Evolutionary conservation across 2,888 invertebrate species (phyloP).

Genomic region (Trisateles emortualis): DNA sequence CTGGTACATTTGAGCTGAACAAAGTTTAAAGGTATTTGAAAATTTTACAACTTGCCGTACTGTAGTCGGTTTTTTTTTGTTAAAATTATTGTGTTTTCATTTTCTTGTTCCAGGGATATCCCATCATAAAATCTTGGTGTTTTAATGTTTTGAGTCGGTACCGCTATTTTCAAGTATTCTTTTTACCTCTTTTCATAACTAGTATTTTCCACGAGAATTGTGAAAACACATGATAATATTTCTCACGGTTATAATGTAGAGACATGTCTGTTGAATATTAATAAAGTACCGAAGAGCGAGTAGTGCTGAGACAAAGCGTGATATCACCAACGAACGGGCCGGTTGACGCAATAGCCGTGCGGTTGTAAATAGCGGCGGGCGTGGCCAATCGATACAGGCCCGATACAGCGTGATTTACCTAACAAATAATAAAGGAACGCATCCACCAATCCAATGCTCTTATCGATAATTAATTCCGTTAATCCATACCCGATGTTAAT

Average conservation of each 20-base stretch:
- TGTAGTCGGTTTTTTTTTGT: too few relatives aligned
- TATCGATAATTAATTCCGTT: conserved; percentile 78
- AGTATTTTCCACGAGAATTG: too few relatives aligned
- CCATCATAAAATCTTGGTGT: too few relatives aligned
- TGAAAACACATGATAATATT: conserved; percentile 1
- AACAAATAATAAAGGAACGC: conserved; percentile 71
- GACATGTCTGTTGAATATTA: conserved; percentile 10
- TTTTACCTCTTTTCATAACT: too few relatives aligned
- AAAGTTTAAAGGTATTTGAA: too few relatives aligned
- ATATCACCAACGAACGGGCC: conserved; percentile 61
- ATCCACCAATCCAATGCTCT: conserved; percentile 70
- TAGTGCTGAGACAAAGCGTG: conserved; percentile 37
- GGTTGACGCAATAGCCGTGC: conserved; percentile 65
- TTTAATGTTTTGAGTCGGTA: too few relatives aligned
- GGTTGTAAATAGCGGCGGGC: conserved; percentile 67
- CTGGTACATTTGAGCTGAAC: too few relatives aligned
- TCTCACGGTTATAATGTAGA: background rate
- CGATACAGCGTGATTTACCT: conserved; percentile 76
- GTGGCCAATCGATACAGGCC: conserved; percentile 61
- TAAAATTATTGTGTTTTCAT: too few relatives aligned
- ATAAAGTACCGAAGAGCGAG: conserved; percentile 11
- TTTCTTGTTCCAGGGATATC: too few relatives aligned
- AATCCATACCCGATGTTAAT: conserved; percentile 72
- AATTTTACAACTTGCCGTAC: too few relatives aligned
- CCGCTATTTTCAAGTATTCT: too few relatives aligned